phyloP scores from a whole-genome alignment of 2,113 vertebrate species.

The Scomber colias region DNA sequence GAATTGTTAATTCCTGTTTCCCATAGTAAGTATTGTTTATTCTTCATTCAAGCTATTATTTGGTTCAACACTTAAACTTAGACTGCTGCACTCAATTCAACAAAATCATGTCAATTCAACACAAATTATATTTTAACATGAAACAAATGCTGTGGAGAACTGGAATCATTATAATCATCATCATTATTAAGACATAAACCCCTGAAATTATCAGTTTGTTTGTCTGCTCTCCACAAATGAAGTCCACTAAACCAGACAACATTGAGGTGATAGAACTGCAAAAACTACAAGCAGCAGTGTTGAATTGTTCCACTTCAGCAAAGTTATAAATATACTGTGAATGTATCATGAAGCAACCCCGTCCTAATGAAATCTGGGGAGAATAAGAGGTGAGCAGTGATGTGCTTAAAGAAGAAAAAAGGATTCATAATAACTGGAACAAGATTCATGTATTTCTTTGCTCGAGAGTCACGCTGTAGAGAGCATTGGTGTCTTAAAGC shows the following conservation, averaged over 20 bases:
- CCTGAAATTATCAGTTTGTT: neutral
- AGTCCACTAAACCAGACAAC: neutral
- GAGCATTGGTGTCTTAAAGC: neutral
- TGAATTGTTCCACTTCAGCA: neutral
- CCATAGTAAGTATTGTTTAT: neutral
- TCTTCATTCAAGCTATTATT: slow-evolving; percentile 19
- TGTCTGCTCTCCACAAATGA: neutral
- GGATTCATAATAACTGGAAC: neutral
- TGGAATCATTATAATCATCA: neutral
- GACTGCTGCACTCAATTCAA: neutral
- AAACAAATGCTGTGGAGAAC: neutral
- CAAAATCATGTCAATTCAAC: neutral
- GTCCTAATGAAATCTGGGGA: neutral
- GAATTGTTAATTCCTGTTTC: slow-evolving; percentile 51
- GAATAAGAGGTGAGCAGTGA: neutral
- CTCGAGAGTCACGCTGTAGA: neutral
- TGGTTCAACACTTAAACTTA: neutral
- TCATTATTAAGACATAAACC: neutral
- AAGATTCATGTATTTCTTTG: neutral
- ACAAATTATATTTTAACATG: neutral
- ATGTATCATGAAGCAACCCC: neutral
- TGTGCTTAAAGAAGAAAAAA: neutral
- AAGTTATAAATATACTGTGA: neutral
- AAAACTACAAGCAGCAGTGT: neutral
- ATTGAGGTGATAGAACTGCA: neutral